Conservation (phyloP, 2,888 invertebrate genomes). For the Plebejus anna region DNA sequence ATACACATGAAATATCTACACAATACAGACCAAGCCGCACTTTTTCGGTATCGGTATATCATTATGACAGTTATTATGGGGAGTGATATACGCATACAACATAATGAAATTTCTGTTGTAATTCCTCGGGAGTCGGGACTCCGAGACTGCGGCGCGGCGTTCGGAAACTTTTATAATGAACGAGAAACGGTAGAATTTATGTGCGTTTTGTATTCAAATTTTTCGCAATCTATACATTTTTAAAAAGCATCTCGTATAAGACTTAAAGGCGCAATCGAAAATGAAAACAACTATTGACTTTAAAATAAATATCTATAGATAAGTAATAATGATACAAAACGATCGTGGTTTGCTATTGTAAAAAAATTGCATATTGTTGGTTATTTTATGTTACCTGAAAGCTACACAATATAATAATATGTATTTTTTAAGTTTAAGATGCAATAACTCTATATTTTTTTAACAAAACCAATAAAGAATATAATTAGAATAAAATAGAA, state of each 20-base stretch:
- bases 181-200: constrained; percentile 1
- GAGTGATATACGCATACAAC: constrained; percentile 27
- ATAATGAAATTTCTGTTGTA: constrained; percentile 29
- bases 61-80: constrained; percentile 16
- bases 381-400: background rate
- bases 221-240: background rate
- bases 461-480: too few species aligned
- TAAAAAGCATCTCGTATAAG: background rate
- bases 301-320: background rate
- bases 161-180: constrained; percentile 22
- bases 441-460: too few species aligned
- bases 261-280: background rate
- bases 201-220: constrained; percentile 22
- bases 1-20: background rate
- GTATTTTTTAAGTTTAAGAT: too few species aligned
- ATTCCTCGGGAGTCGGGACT: background rate
- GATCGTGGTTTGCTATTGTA: background rate
- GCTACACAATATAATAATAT: background rate
- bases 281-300: background rate
- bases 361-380: background rate
- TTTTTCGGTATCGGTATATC: constrained; percentile 19
- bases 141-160: constrained; percentile 10
- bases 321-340: background rate
- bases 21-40: background rate
- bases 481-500: too few species aligned